These are phyloP conservation scores for Otolemur garnettii DNA, from an alignment of 2,113 vertebrate species.

Conservation along the genomic window DNA sequence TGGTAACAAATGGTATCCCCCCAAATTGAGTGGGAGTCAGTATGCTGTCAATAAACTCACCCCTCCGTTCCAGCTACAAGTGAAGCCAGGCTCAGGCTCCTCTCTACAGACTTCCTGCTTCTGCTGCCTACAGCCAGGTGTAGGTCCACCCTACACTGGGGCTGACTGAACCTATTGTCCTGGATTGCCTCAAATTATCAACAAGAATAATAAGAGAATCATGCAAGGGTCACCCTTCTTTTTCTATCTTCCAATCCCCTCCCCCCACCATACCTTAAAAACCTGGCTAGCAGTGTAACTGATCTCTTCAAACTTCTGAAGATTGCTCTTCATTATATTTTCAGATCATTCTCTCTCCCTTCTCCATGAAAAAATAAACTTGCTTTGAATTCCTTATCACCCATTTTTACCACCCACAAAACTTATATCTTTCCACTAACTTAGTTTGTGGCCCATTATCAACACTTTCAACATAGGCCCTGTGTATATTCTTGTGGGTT, in stretches of 20 bases:
- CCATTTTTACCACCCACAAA: neutral
- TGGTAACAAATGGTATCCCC: neutral
- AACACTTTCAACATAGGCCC: neutral
- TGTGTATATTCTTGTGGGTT: neutral
- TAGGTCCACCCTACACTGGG: neutral
- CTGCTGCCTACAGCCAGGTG: neutral
- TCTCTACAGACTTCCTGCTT: neutral
- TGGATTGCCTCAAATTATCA: neutral
- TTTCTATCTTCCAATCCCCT: neutral
- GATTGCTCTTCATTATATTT: neutral
- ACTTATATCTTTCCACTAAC: neutral
- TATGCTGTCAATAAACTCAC: neutral
- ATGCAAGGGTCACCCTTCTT: neutral
- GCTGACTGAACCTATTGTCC: neutral
- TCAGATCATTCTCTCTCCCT: neutral
- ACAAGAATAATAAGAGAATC: too few relatives aligned
- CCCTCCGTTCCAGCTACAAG: too few relatives aligned
- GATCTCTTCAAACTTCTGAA: neutral
- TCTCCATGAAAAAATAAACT: neutral
- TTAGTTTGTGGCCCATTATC: neutral
- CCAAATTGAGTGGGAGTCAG: neutral
- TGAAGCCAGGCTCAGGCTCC: neutral
- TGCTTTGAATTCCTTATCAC: neutral
- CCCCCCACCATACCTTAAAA: neutral
- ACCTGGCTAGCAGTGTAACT: neutral